Evolutionary conservation across 1,140 invertebrate genomes (phyloP).

Genomic region (Caenorhabditis inopinata): DNA sequence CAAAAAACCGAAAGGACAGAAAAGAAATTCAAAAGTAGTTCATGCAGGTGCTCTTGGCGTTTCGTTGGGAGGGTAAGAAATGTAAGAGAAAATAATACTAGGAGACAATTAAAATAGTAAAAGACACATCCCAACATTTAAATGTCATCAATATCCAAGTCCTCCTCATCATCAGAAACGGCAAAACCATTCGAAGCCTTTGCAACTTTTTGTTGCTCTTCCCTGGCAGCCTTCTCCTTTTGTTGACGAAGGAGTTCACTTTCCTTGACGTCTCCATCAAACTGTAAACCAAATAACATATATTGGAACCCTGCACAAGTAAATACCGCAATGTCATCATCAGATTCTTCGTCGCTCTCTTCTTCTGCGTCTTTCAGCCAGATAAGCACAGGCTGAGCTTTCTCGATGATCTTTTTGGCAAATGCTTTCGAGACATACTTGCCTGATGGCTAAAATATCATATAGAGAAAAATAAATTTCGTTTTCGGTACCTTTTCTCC

Average conservation of each 20-base stretch:
- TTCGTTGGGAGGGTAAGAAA: no score
- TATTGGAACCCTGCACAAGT: background rate
- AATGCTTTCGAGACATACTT: slow-evolving; percentile 90
- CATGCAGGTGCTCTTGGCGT: no score
- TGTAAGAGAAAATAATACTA: background rate
- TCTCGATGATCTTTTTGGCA: slow-evolving; percentile 84
- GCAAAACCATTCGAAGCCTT: background rate
- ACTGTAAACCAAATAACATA: background rate
- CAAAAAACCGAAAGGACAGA: background rate
- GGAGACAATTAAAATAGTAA: background rate
- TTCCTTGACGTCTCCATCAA: slow-evolving; percentile 48
- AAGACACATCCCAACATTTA: slow-evolving; percentile 36
- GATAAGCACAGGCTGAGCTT: slow-evolving; percentile 87
- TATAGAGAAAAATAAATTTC: background rate
- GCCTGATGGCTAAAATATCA: slow-evolving; percentile 72
- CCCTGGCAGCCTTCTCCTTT: slow-evolving; percentile 27
- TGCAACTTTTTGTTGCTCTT: background rate
- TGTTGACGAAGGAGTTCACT: slow-evolving; percentile 35
- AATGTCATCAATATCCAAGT: slow-evolving; percentile 61
- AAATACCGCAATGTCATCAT: slow-evolving; percentile 56
- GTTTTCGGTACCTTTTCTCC: slow-evolving; percentile 74
- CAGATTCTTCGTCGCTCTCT: slow-evolving; percentile 66
- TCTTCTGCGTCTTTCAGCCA: slow-evolving; percentile 97
- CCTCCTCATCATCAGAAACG: slow-evolving; percentile 52
- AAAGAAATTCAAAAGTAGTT: background rate